These are phyloP conservation scores for Caenorhabditis inopinata DNA, from an alignment of 1,140 invertebrate genomes.

Conservation along the genomic window DNA sequence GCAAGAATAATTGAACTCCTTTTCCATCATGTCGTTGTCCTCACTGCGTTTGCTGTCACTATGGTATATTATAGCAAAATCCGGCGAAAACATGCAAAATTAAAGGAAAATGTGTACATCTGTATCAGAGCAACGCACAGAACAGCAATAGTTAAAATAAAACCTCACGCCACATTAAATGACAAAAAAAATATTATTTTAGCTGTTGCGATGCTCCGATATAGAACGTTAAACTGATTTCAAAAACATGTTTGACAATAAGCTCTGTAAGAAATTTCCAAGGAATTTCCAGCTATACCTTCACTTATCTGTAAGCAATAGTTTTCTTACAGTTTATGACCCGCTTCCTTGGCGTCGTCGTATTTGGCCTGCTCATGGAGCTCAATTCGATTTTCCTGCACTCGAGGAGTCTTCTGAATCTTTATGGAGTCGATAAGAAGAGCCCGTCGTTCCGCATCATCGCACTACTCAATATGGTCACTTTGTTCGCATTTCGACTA, in stretches of 20 bases:
- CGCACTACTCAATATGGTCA: constrained; percentile 61
- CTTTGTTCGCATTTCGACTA: constrained; percentile 63
- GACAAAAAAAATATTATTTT: too few species aligned
- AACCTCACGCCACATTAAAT: too few species aligned
- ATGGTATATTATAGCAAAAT: constrained; percentile 19
- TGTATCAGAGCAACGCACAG: too few species aligned
- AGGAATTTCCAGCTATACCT: too few species aligned
- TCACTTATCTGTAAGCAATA: too few species aligned
- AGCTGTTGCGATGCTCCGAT: too few species aligned
- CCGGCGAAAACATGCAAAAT: too few species aligned
- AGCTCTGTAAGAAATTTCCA: too few species aligned
- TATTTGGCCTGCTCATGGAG: constrained; percentile 64
- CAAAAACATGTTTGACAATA: too few species aligned
- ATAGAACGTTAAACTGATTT: neutral
- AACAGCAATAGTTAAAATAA: too few species aligned
- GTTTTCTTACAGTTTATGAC: constrained; percentile 51
- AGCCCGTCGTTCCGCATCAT: constrained; percentile 60
- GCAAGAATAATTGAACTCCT: constrained; percentile 61
- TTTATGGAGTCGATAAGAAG: constrained; percentile 57
- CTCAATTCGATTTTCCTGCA: constrained; percentile 63
- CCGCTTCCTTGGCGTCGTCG: constrained; percentile 58
- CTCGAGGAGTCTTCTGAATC: constrained; percentile 60
- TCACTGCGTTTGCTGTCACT: constrained; percentile 54
- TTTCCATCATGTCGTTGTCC: constrained; percentile 64
- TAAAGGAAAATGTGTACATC: too few species aligned